Conservation (phyloP, 1,140 invertebrate genomes). For the Procambarus virginalis region DNA sequence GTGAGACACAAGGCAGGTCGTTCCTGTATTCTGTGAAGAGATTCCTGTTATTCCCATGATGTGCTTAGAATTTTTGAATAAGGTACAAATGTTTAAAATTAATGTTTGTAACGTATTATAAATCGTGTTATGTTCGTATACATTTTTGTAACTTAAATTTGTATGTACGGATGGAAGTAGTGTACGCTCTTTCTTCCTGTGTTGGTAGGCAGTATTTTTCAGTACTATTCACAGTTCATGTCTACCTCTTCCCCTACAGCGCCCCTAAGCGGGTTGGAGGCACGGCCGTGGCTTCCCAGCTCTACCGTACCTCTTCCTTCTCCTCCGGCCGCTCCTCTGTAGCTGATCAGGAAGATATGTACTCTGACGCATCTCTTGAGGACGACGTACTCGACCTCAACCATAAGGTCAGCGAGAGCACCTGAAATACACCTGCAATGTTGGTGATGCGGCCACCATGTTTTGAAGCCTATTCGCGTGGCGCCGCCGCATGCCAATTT, state of each 20-base stretch:
- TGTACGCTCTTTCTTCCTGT: background rate
- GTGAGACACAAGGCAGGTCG: no score
- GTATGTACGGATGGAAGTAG: no score
- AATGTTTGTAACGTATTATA: no score
- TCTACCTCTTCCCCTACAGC: slow-evolving; percentile 24
- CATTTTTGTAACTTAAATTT: background rate
- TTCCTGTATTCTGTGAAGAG: no score
- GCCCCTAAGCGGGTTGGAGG: slow-evolving; percentile 67
- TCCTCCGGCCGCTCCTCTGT: slow-evolving; percentile 90
- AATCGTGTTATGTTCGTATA: background rate
- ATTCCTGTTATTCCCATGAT: no score
- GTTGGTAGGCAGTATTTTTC: background rate
- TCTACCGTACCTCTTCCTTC: slow-evolving; percentile 91
- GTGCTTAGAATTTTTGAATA: no score
- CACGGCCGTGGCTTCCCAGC: slow-evolving; percentile 76
- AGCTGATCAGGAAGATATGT: slow-evolving; percentile 93
- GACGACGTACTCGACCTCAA: slow-evolving; percentile 93
- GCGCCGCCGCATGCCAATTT: no score
- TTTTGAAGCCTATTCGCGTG: background rate
- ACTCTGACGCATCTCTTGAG: slow-evolving; percentile 91
- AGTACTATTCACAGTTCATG: background rate
- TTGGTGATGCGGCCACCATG: background rate
- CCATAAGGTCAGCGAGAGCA: slow-evolving; percentile 82
- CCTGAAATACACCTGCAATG: background rate
- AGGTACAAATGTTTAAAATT: no score